Conservation (phyloP, 1,140 invertebrate species). For the Bradynema listronoti region DNA sequence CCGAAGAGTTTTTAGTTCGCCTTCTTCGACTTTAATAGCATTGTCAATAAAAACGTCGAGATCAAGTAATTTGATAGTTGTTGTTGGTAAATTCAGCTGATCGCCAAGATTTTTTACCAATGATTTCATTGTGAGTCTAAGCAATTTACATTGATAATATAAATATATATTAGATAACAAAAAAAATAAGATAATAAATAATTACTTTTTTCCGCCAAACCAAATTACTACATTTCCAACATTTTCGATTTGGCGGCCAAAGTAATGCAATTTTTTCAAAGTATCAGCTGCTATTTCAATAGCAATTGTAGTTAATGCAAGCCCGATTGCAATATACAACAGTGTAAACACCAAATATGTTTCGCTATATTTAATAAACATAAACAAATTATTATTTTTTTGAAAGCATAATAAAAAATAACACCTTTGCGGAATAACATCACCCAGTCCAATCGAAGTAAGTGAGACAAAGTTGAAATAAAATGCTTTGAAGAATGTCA, state of each 20-base stretch:
- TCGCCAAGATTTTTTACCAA: slow-evolving; percentile 56
- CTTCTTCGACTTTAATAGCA: slow-evolving; percentile 54
- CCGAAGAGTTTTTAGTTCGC: slow-evolving; percentile 46
- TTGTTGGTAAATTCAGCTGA: slow-evolving; percentile 52
- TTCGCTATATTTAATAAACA: slow-evolving; percentile 31
- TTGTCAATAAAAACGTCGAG: slow-evolving; percentile 53
- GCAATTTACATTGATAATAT: slow-evolving; percentile 11
- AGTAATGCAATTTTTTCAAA: slow-evolving; percentile 57
- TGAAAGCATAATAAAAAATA: slow-evolving; percentile 1
- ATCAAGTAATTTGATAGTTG: slow-evolving; percentile 41
- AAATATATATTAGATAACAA: not conserved
- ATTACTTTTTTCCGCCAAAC: slow-evolving; percentile 55
- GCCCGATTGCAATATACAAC: slow-evolving; percentile 53
- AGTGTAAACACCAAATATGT: slow-evolving; percentile 49
- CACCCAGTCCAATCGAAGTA: slow-evolving; percentile 42
- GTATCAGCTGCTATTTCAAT: slow-evolving; percentile 57
- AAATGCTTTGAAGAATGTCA: slow-evolving; percentile 32
- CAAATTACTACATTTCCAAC: slow-evolving; percentile 56
- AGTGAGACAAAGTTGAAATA: slow-evolving; percentile 46
- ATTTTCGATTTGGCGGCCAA: slow-evolving; percentile 57
- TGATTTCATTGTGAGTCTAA: slow-evolving; percentile 55
- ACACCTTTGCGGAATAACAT: slow-evolving; percentile 37
- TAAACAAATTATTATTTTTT: slow-evolving; percentile 3
- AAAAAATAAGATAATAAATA: slow-evolving; percentile 13
- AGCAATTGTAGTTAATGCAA: slow-evolving; percentile 55